Base-by-base conservation (phyloP, 2,888 invertebrate genomes). In the Acanthosoma haemorrhoidale region DNA sequence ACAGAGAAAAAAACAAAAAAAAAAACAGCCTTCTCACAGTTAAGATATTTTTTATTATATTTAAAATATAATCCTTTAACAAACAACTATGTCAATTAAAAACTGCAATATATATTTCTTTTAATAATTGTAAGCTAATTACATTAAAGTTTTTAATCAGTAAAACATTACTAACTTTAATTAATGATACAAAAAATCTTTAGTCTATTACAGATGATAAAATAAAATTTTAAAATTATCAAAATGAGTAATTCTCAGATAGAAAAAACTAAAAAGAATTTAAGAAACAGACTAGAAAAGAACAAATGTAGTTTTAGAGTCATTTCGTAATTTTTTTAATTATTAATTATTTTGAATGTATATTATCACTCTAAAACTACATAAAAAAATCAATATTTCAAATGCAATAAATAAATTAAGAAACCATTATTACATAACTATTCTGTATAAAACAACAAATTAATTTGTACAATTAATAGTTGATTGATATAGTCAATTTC, bases 381-480 rank as follows among this genome's bases (percentile, higher is more conserved):
- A 51, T 25, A 51, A 51, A n/a, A n/a, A n/a, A 51, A 51, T n/a
- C 51, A 51, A 51, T 25, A 51, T 51, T 51, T 51, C n/a, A 51
- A 51, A 51, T 51, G 51, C 51, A 51, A 51, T 51, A 51, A 51
- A 51, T 51, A 51, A 51, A 25, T 51, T 51, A 51, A 51, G 51
- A 51, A 25, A 51, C 51, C 51, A 51, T 51, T 21, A 51, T 25
- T 51, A n/a, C 29, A 51, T 6, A 4, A 51, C 25, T 51, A 51
- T 51, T n/a, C 4, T n/a, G 11, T 51, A 51, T 51, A 51, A 51
- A 51, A 51, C 51, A 51, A 51, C 51, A 51, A 51, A 51, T 25
- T 51, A 51, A 5, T 51, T n/a, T 51, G 51, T 25, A 51, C 51
- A 51, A 51, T 51, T 51, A 51, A 51, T 25, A 51, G n/a, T n/a